Conservation (phyloP, 2,888 invertebrate species). For the Troides aeacus region DNA sequence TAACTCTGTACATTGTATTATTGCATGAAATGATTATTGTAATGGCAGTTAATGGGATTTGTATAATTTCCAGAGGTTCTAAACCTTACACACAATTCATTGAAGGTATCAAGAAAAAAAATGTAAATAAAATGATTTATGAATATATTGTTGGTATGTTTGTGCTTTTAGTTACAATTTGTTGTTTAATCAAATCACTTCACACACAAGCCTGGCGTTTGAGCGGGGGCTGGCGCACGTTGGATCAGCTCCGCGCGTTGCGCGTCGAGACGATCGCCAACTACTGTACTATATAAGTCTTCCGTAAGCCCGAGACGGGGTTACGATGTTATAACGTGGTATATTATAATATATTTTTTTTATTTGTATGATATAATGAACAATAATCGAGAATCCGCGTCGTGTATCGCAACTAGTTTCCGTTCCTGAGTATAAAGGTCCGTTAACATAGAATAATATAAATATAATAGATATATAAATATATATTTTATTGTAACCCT, state of each 20-base stretch:
- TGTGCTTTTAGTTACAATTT: no score
- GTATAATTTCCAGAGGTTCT: no score
- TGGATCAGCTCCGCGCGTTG: no score
- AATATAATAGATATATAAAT: conserved; percentile 5
- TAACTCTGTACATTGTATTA: no score
- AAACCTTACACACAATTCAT: no score
- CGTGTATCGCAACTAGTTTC: conserved; percentile 12
- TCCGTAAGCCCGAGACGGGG: background rate
- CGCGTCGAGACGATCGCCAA: background rate
- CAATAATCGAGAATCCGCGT: conserved; percentile 3
- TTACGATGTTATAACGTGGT: conserved; percentile 13
- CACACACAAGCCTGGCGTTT: background rate
- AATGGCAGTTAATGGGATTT: no score
- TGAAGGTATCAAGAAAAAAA: no score
- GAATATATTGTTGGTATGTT: no score
- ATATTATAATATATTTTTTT: no score
- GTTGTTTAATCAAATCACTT: no score
- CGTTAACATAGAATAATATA: conserved; percentile 14
- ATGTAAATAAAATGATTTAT: no score
- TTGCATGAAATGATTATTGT: no score
- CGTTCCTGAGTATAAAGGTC: conserved; percentile 3
- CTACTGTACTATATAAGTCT: background rate
- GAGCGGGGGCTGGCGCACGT: background rate
- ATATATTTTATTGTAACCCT: conserved; percentile 6
- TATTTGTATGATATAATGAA: conserved; percentile 11